Evolutionary conservation across 2,888 invertebrate species (phyloP).

Genomic region (Macrophya annulata): DNA sequence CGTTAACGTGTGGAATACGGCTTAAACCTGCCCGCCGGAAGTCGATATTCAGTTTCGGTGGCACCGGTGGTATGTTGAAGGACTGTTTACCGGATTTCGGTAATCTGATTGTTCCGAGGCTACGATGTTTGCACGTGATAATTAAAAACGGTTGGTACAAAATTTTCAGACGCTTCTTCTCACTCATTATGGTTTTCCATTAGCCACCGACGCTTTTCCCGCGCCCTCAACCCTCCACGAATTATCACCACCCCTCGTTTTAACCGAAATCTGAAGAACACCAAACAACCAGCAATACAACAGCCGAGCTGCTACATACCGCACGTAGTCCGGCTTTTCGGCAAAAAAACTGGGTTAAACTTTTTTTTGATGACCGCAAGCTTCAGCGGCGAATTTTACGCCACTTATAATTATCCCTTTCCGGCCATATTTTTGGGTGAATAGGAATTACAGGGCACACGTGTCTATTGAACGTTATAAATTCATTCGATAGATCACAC

Average conservation of each 20-base stretch:
- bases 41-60: no score
- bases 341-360: slow-evolving; percentile 31
- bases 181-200: slow-evolving; percentile 12
- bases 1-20: background rate
- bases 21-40: background rate
- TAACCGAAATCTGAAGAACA: slow-evolving; percentile 5
- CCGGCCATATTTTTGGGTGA: background rate
- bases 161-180: background rate
- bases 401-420: slow-evolving; percentile 19
- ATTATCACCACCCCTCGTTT: slow-evolving; percentile 29
- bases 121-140: slow-evolving; percentile 15
- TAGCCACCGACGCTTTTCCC: background rate
- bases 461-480: background rate
- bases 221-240: slow-evolving; percentile 1
- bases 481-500: background rate
- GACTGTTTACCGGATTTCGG: slow-evolving; percentile 4
- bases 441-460: background rate
- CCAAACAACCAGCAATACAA: background rate
- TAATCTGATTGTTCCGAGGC: slow-evolving; percentile 15
- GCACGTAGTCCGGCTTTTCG: background rate
- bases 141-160: slow-evolving; percentile 5
- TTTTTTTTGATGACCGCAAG: slow-evolving; percentile 17
- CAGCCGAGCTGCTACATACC: background rate
- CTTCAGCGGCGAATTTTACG: slow-evolving; percentile 18
- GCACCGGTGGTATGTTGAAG: background rate